These are phyloP conservation scores for Charadrius vociferus DNA, from an alignment of 2,113 vertebrate genomes.

Conservation along the genomic window DNA sequence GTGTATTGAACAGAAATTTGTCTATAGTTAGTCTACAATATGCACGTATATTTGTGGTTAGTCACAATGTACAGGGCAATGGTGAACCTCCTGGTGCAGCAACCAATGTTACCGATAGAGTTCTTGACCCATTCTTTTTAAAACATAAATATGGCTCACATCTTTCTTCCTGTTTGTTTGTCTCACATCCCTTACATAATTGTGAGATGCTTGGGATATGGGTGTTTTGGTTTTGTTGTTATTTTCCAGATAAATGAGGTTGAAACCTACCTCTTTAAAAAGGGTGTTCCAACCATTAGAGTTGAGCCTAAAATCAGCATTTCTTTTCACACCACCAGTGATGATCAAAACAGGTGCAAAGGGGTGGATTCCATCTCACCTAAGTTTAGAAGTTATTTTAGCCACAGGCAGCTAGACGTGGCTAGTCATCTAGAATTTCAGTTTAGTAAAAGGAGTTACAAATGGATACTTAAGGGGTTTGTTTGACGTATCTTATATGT, in stretches of 20 bases:
- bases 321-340: neutral
- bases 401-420: neutral
- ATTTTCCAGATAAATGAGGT: neutral
- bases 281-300: neutral
- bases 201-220: neutral
- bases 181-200: neutral
- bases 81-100: neutral
- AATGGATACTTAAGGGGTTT: neutral
- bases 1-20: neutral
- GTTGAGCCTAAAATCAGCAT: neutral
- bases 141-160: neutral
- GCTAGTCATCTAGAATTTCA: neutral
- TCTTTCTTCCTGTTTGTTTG: neutral
- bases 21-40: neutral
- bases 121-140: neutral
- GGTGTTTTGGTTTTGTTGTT: neutral
- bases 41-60: neutral
- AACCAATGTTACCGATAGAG: neutral
- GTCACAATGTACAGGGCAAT: neutral
- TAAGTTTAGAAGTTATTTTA: neutral
- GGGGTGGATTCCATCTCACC: neutral
- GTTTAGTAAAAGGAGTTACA: neutral
- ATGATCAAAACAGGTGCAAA: neutral
- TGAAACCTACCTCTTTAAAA: neutral
- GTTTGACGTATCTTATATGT: no score